Base-by-base conservation (phyloP, 2,888 invertebrate genomes). In the Ophioninae sp. region DNA sequence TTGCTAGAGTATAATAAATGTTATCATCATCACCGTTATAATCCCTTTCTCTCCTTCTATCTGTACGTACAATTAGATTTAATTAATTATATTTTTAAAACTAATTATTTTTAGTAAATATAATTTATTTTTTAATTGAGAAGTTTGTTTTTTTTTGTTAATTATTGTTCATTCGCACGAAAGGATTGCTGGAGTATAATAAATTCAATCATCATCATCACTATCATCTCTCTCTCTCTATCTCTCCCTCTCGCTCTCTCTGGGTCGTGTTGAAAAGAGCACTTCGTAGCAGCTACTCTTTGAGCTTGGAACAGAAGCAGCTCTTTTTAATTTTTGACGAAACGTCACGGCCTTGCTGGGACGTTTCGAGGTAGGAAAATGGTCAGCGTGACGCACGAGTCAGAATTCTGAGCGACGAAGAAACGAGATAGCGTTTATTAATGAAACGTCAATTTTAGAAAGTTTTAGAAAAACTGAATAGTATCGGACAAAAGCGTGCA, bases 231-330 rank as follows among this genome's bases (percentile, higher is more conserved):
- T 69, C 8, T 56, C 7, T n/a, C 23, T 50, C 7, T 23, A 30
- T 69, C 69, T 56, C 30, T n/a, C 59, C 20, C 59, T 59, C 59
- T 59, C 59, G n/a, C 59, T n/a, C 59, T 20, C n/a, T 59, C 7
- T 59, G 7, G 20, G 20, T 21, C 59, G 21, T 50, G 50, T 23
- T 68, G 20, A 3, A n/a, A 23, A 50, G 50, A 50, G 23, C 17
- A 23, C 23, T 68, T 50, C 44, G 17, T 44, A 23, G 20, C 21
- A 50, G 21, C 17, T 50, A 68, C 17, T 5, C 50, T 50, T 50
- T 30, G 44, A 6, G 23, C 23, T 30, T 7, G 62, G 30, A 62
- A 62, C 7, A 62, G 44, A 17, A 50, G 50, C 50, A 50, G 13
- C 50, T 13, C 50, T 50, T 50, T 50, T 50, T 50, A 50, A 50